Base-by-base conservation (phyloP, 2,888 invertebrate genomes). In the Pocota personata region DNA sequence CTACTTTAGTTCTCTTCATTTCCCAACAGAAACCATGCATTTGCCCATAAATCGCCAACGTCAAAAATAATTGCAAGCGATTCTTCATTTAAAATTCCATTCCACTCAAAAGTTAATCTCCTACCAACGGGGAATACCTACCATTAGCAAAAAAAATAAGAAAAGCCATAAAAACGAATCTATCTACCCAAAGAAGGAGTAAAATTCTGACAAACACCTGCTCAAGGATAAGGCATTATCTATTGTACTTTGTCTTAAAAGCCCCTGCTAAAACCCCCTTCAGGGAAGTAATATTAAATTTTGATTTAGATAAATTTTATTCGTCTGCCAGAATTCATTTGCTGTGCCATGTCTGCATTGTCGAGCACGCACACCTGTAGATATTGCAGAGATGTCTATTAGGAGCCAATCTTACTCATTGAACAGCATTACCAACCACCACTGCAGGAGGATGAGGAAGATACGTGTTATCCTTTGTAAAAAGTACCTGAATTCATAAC, bases 61-160 rank as follows among this genome's bases (percentile, higher is more conserved):
- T 78, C 82, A 60, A 67, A 83, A 73, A 69, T 83, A 79, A 83
- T 83, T 83, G 72, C 19, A 62, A 60, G 46, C 40, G 55, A 73
- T 83, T 50, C 48, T 67, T 83, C 73, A 79, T 73, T 40, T 50
- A 21, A 73, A 78, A 78, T 67, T 83, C 67, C 82, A 73, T 78
- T 78, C 78, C 60, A 83, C 79, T 83, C 79, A 62, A 55, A 72
- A 83, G 83, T 78, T 69, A 83, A 83, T 83, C 83, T 73, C 67
- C 66, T 79, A 73, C 57, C 73, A 73, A 57, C 66, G 58, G 58
- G 37, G 16, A 40, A 10, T 40, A 32, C 14, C 30, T 55, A 19
- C 48, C 58, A 58, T 24, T 35, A 19, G 52, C 35, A 19, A 16
- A 40, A 62, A 46, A 55, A 43, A 40, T 12, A 73, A 35, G 8